Evolutionary conservation across 2,797 vertebrate genomes (phyloP), one percentile per base, ranked within the genome.

Genomic region (Cirrhinus mrigala): DNA sequence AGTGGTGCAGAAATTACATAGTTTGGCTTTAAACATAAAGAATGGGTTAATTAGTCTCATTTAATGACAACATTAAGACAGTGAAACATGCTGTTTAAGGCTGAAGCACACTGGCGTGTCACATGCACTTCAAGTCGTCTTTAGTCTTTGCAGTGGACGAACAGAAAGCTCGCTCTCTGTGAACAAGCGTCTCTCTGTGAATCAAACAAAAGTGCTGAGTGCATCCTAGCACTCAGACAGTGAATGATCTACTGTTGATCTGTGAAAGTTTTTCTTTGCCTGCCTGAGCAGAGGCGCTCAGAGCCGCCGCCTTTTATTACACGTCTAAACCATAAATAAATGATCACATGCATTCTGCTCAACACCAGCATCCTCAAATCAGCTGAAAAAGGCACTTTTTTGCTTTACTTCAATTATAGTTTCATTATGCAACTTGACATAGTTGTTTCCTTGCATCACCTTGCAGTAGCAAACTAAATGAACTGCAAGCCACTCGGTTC

Each of bases 181-280:
- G 50, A 84, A 84, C 77, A 87, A 79, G 62, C 24, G 10, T 37
- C 69, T 83, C 86, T 80, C 64, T 79, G 76, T 80, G 69, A 54
- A 79, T 50, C 70, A 84, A 75, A 84, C 86, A 81, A 84, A 79
- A 83, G 48, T 56, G 82, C 58, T 80, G 68, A 79, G 52, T 76
- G 82, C 48, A 37, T 69, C 77, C 82, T 75, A 75, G 76, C 76
- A 82, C 85, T 76, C 73, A 68, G 77, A 85, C 78, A 85, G 56
- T 85, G 85, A 86, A 82, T 81, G 74, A 78, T 84, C 82, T 29
- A 56, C 83, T 79, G 74, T 85, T 69, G 73, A 77, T 62, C 37
- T 70, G 62, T 79, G 66, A 68, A 58, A 14, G 37, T 46, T 78
- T 77, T 27, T 50, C 27, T 64, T 52, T 74, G 69, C 7, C 27